Evolutionary conservation across 2,888 invertebrate genomes (phyloP).

Genomic region (Conistra vaccinii): DNA sequence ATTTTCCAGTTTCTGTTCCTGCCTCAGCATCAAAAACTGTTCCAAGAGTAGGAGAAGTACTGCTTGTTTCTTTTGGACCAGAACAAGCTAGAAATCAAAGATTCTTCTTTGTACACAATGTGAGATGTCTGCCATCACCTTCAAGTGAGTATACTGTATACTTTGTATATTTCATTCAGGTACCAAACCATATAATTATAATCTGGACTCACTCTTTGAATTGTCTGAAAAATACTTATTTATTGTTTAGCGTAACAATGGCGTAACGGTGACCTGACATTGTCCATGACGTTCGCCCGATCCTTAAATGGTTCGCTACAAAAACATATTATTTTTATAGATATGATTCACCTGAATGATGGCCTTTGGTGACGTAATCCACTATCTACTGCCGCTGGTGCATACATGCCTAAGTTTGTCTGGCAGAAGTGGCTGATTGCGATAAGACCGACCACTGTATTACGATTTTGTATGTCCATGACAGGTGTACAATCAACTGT

Average conservation of each 20-base stretch:
- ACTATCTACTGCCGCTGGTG: neutral
- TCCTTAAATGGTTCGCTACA: neutral
- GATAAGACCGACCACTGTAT: neutral
- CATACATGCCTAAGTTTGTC: neutral
- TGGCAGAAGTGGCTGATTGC: neutral
- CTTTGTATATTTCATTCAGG: neutral
- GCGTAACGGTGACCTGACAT: neutral
- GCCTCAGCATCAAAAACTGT: conserved; percentile 74
- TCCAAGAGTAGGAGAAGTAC: conserved; percentile 83
- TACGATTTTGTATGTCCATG: neutral
- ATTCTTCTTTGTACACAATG: conserved; percentile 85
- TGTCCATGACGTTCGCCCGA: neutral
- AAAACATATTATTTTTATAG: neutral
- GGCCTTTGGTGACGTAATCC: neutral
- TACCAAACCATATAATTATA: neutral
- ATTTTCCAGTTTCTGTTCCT: conserved; percentile 81
- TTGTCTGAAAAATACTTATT: conserved; percentile 2
- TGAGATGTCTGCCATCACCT: conserved; percentile 80
- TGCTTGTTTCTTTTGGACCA: conserved; percentile 80
- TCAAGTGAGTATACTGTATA: conserved; percentile 81
- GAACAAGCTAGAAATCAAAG: conserved; percentile 74
- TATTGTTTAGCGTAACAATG: conserved; percentile 1
- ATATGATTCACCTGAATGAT: conserved; percentile 4
- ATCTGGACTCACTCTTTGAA: neutral
- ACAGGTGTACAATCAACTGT: conserved; percentile 1